Base-by-base conservation (phyloP, 2,113 vertebrate genomes). In the Atherinomorus stipes region DNA sequence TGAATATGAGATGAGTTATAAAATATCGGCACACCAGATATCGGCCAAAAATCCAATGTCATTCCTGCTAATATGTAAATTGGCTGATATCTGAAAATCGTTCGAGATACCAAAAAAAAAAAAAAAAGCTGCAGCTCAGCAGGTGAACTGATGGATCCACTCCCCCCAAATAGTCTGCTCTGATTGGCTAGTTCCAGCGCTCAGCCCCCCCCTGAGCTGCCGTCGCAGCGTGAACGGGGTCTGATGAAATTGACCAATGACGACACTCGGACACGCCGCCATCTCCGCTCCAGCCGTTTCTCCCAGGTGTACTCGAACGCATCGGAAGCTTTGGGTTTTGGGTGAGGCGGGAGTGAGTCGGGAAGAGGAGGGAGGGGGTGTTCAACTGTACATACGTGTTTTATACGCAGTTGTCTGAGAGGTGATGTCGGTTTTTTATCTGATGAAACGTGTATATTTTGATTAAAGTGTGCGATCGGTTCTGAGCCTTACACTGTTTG, bases 371-470 rank as follows among this genome's bases (percentile, higher is more conserved):
- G 54, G 44, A 64, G 57, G 28, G 56, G 64, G n/a, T 8, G 70
- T 50, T 60, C 7, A 56, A 31, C 59, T 91, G 93, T 92, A 92
- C 68, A 91, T 92, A 87, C 53, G 23, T 67, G 44, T 91, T 93
- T 93, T 92, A 52, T 93, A 91, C 80, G 88, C 84, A 77, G 78
- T 57, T 83, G 78, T 88, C 83, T 80, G 85, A 78, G 67, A 81
- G 79, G 63, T 63, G 78, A 75, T 79, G 81, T 66, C 69, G 73
- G 80, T 91, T 93, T 94, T 89, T 52, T 92, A 92, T 89, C 72
- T 76, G 74, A 90, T 92, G 71, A 88, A 84, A 83, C 87, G 73
- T 91, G 89, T 92, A 89, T 92, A 92, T 93, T 94, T 93, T 93
- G 92, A 92, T 87, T 79, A 78, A 71, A 76, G 75, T 83, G 83